Conservation (phyloP, 2,113 vertebrate genomes). For the Albula goreensis region DNA sequence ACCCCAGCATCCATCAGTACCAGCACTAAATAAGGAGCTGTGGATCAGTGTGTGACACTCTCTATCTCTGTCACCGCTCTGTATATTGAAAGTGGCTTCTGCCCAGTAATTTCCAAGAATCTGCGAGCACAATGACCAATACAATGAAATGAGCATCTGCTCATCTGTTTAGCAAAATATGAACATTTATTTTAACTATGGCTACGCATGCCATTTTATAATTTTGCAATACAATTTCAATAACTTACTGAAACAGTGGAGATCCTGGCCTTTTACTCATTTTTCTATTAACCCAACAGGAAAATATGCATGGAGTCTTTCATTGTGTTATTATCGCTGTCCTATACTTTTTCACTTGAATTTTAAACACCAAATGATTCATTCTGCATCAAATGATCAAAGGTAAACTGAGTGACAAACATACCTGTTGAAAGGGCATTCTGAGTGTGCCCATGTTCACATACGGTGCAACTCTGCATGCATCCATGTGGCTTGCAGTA, state of each 20-base stretch:
- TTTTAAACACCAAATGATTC: background rate
- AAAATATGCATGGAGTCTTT: background rate
- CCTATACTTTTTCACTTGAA: no score
- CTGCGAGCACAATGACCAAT: background rate
- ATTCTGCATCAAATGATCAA: background rate
- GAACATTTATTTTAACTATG: no score
- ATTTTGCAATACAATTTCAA: background rate
- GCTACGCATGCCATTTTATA: background rate
- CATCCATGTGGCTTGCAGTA: slow-evolving; percentile 89
- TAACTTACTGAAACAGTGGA: background rate
- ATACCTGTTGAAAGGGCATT: slow-evolving; percentile 99
- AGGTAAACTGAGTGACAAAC: slow-evolving; percentile 21
- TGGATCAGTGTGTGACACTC: background rate
- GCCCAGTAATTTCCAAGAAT: background rate
- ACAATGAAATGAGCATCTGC: background rate
- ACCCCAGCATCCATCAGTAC: background rate
- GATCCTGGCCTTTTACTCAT: background rate
- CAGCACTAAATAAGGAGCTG: background rate
- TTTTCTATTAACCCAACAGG: background rate
- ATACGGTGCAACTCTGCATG: slow-evolving; percentile 95
- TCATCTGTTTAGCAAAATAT: background rate
- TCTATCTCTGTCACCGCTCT: background rate
- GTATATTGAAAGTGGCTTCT: background rate
- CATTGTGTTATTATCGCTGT: no score
- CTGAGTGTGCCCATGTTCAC: slow-evolving; percentile 96